A percentile compares a stretch with the other conserved stretches of the same genome.
Evolutionary conservation across 2,888 invertebrate species (phyloP).

Genomic region (Luperina testacea): DNA sequence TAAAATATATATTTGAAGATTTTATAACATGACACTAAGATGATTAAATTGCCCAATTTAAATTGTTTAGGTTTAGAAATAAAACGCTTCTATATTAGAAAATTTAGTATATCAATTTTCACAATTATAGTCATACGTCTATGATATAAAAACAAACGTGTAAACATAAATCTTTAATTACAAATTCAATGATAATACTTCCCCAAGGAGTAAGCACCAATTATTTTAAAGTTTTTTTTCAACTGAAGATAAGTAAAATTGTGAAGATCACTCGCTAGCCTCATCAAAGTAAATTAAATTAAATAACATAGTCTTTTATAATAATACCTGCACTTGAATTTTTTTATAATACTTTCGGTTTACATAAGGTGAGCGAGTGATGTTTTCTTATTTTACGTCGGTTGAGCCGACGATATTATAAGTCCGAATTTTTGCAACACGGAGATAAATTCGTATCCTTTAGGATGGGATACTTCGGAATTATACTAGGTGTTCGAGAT

Average conservation of each 20-base stretch:
- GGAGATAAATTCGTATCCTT: constrained; percentile 33
- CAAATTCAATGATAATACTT: constrained; percentile 83
- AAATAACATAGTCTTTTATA: constrained; percentile 57
- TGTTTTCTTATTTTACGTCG: constrained; percentile 39
- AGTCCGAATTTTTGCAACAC: constrained; percentile 45
- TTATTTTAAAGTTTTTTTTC: constrained; percentile 52
- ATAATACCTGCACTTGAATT: constrained; percentile 55
- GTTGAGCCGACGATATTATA: constrained; percentile 40
- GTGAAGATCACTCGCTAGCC: constrained; percentile 65
- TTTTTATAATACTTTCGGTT: constrained; percentile 59
- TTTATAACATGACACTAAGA: background rate
- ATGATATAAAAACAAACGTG: constrained; percentile 80
- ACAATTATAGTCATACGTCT: constrained; percentile 82
- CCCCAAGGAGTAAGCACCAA: constrained; percentile 80
- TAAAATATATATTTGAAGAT: background rate
- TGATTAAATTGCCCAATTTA: constrained; percentile 48
- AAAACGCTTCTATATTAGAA: constrained; percentile 83
- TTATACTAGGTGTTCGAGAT: constrained; percentile 49
- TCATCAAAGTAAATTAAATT: constrained; percentile 56
- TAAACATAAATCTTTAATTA: constrained; percentile 81
- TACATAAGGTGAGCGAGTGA: constrained; percentile 59
- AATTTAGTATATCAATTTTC: constrained; percentile 87
- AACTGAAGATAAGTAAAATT: constrained; percentile 47
- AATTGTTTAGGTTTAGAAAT: constrained; percentile 66
- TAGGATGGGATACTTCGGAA: constrained; percentile 17